Evolutionary conservation across 2,797 vertebrate genomes (phyloP), one percentile per base, ranked within the genome.

Genomic region (Knipowitschia caucasica): DNA sequence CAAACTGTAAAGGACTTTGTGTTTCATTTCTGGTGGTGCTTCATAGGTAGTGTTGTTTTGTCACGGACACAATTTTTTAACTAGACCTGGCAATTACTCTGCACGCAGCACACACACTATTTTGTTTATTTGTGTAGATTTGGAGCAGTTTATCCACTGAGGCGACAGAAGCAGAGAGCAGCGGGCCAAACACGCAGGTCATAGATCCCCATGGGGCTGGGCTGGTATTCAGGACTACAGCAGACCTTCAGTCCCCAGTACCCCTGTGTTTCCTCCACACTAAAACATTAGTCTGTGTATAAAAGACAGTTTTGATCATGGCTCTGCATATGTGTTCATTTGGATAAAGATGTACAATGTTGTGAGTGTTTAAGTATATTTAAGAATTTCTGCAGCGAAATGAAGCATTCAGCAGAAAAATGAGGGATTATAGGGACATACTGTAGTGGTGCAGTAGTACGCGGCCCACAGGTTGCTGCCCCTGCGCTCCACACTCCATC

Each of bases 191-290:
- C 81, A 87, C 80, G 70, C 85, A 81, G 85, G 85, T 85, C 83
- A 83, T 66, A 54, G 63, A 79, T 74, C 67, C 82, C 85, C 78
- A 77, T 31, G 72, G 78, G 83, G 76, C 65, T 45, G 56, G 64
- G 71, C 68, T 81, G 82, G 82, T 83, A 78, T 82, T 84, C 82
- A 81, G 78, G 75, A 71, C 64, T 67, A 71, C 66, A 80, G 67
- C 73, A 68, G 73, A 54, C 69, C 73, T 70, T 72, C 71, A 35
- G 59, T 80, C 80, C 80, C 79, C 50, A 45, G 40, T 3, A 4
- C 42, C 60, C 42, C 52, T 27, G 23, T 68, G 62, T 67, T 50
- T 46, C 55, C 55, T 49, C 20, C 42, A 31, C 20, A 58, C 44
- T 56, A n/a, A n/a, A n/a, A n/a, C n/a, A n/a, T n/a, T n/a, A n/a